Evolutionary conservation across 1,140 invertebrate species (phyloP).

Genomic region (Muscidifurax raptorellus): DNA sequence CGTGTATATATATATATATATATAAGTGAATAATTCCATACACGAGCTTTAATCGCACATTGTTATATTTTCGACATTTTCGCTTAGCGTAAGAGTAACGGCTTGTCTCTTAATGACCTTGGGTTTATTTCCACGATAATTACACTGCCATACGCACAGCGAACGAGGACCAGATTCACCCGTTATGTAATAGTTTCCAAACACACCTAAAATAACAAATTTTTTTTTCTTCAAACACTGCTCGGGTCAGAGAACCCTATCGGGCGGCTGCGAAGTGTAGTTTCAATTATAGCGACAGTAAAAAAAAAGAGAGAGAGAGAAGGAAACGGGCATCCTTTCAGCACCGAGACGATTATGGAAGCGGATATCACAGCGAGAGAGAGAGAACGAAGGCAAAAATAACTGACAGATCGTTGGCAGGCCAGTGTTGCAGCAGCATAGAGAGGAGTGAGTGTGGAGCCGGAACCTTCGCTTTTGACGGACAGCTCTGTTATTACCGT

Average conservation of each 20-base stretch:
- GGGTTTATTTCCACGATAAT: neutral
- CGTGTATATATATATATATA: no score
- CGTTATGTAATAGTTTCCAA: neutral
- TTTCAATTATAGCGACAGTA: neutral
- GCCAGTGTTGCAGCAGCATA: slow-evolving; percentile 54
- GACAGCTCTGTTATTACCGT: slow-evolving; percentile 68
- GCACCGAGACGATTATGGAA: slow-evolving; percentile 53
- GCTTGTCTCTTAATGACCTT: neutral
- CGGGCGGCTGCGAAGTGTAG: neutral
- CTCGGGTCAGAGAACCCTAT: neutral
- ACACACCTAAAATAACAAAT: neutral
- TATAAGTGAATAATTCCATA: no score
- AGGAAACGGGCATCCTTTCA: slow-evolving; percentile 41
- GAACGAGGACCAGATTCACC: no score
- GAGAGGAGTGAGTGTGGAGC: slow-evolving; percentile 19
- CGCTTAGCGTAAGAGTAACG: neutral
- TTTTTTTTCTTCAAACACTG: neutral
- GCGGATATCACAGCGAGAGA: slow-evolving; percentile 48
- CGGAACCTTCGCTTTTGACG: slow-evolving; percentile 63
- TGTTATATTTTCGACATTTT: neutral
- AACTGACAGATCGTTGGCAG: slow-evolving; percentile 62
- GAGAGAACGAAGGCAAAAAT: slow-evolving; percentile 57
- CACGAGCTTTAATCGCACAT: no score
- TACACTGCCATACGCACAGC: neutral
- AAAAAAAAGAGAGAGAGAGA: neutral